phyloP scores from a whole-genome alignment of 2,888 invertebrate genomes.

The Drosophila maculinotata region DNA sequence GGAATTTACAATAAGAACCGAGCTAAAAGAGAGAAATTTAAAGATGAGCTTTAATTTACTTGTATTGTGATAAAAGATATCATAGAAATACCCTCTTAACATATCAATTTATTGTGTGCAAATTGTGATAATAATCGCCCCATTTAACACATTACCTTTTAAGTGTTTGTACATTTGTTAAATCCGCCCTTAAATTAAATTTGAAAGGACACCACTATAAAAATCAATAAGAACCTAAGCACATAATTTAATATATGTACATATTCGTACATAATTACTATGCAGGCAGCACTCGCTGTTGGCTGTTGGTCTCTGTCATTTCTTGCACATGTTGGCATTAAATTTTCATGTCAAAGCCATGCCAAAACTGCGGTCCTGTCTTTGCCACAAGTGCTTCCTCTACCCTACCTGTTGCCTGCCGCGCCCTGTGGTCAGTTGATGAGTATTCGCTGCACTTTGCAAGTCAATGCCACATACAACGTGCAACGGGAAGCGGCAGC shows the following conservation, averaged over 20 bases:
- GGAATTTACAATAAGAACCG: too few relatives aligned
- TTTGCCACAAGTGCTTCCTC: slow-evolving; percentile 29
- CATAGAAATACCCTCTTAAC: too few relatives aligned
- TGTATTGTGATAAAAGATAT: too few relatives aligned
- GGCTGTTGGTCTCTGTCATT: slow-evolving; percentile 34
- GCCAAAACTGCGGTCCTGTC: slow-evolving; percentile 6
- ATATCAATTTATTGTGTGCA: too few relatives aligned
- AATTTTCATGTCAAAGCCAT: slow-evolving; percentile 40
- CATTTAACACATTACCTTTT: neutral
- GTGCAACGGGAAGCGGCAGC: slow-evolving; percentile 44
- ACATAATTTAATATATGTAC: slow-evolving; percentile 19
- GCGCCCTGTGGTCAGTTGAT: slow-evolving; percentile 18
- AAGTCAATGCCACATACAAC: slow-evolving; percentile 16
- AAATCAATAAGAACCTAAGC: slow-evolving; percentile 21
- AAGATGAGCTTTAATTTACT: too few relatives aligned
- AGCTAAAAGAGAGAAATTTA: too few relatives aligned
- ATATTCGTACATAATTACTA: slow-evolving; percentile 37
- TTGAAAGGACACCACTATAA: neutral
- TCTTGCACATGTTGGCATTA: slow-evolving; percentile 64
- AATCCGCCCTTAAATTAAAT: neutral
- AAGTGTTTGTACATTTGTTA: neutral
- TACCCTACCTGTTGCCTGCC: slow-evolving; percentile 41
- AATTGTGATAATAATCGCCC: neutral
- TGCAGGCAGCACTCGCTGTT: slow-evolving; percentile 19
- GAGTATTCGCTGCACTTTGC: slow-evolving; percentile 28